Evolutionary conservation across 2,888 invertebrate genomes (phyloP).

Genomic region (Xanthia icteritia): DNA sequence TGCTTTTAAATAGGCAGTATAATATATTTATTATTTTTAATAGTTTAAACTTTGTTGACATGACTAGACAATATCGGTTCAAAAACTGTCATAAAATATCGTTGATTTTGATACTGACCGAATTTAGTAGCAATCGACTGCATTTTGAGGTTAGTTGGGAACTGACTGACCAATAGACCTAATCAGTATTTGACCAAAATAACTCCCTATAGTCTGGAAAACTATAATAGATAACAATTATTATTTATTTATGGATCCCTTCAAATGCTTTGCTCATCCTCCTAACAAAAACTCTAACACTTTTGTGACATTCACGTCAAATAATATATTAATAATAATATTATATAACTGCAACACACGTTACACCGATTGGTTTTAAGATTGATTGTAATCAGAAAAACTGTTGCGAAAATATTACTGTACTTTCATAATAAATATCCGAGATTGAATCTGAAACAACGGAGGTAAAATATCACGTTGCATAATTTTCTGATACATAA

Average conservation of each 20-base stretch:
- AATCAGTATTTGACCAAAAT: background rate
- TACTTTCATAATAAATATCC: conserved; percentile 44
- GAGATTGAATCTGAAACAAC: conserved; percentile 37
- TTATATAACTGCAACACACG: background rate
- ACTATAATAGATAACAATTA: too few species aligned
- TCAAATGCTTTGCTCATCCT: too few species aligned
- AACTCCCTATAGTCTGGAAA: background rate
- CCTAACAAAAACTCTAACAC: too few species aligned
- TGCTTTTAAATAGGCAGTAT: background rate
- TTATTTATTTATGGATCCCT: too few species aligned
- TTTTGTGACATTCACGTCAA: too few species aligned
- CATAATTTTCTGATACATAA: conserved; percentile 27
- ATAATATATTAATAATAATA: too few species aligned
- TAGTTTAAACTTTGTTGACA: background rate
- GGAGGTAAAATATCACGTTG: conserved; percentile 24
- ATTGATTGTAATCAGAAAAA: conserved; percentile 36
- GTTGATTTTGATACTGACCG: background rate
- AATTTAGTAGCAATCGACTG: background rate
- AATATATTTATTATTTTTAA: too few species aligned
- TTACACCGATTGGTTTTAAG: conserved; percentile 36
- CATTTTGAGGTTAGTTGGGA: background rate
- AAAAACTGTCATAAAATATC: background rate
- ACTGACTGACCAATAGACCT: background rate
- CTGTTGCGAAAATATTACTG: conserved; percentile 21
- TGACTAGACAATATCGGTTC: background rate